These are phyloP conservation scores for Casuarius casuarius DNA, from an alignment of 2,113 vertebrate species.

Conservation along the genomic window DNA sequence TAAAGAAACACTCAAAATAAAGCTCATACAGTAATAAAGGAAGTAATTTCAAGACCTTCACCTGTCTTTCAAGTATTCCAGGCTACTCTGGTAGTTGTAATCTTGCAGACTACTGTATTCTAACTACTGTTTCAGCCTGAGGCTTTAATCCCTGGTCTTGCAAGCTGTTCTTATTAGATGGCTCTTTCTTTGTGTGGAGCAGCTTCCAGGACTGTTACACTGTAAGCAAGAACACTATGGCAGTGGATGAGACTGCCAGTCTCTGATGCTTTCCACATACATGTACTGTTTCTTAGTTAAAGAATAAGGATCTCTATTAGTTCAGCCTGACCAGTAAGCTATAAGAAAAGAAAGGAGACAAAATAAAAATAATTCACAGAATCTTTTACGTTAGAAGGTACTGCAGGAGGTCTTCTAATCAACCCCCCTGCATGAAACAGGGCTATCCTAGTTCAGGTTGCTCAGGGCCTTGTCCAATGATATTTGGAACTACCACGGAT, in stretches of 20 bases:
- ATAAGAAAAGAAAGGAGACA: neutral
- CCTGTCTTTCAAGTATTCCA: neutral
- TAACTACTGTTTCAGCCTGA: neutral
- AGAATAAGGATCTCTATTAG: neutral
- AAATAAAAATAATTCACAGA: neutral
- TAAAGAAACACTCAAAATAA: neutral
- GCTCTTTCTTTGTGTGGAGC: neutral
- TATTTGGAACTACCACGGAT: neutral
- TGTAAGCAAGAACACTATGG: neutral
- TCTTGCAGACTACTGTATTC: neutral
- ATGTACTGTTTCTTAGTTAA: neutral
- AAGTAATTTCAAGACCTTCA: neutral
- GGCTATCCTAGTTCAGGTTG: neutral
- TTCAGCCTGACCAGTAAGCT: neutral
- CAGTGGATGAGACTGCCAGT: neutral
- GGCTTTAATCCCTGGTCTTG: neutral
- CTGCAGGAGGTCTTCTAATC: neutral
- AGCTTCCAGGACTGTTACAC: neutral
- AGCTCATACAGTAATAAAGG: neutral
- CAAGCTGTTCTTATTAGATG: neutral
- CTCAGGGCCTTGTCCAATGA: neutral
- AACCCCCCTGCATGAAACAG: neutral
- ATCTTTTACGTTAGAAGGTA: neutral
- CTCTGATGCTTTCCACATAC: neutral
- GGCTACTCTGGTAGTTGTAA: neutral